These are phyloP conservation scores for Strigamia crassipes DNA, from an alignment of 2,888 invertebrate genomes.

Conservation along the genomic window DNA sequence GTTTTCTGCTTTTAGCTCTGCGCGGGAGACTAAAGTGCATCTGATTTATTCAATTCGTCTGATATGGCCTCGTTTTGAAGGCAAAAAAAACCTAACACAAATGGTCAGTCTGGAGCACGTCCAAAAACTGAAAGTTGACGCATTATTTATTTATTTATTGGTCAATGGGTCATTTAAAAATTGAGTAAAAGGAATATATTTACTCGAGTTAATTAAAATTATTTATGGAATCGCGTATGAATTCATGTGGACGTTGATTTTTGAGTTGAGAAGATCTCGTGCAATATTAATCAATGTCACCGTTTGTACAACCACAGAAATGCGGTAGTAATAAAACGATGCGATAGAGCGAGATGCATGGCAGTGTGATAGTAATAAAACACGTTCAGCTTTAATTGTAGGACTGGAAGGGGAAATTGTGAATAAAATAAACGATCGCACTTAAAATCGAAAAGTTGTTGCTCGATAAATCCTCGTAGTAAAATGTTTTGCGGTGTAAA, in stretches of 20 bases:
- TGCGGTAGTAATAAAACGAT: conserved; percentile 2
- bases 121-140: not conserved
- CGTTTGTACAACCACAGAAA: not conserved
- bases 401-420: not conserved
- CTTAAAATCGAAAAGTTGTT: not conserved
- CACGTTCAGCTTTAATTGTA: not conserved
- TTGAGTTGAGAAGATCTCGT: not conserved
- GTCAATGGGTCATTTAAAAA: too few species aligned
- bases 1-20: not conserved
- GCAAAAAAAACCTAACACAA: conserved; percentile 7
- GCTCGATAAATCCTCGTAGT: not conserved
- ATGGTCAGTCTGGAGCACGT: conserved; percentile 11
- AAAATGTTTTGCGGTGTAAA: not conserved
- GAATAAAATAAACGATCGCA: not conserved
- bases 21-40: not conserved
- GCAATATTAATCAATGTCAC: conserved; percentile 7
- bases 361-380: not conserved
- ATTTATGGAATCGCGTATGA: not conserved
- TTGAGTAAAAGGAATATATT: too few species aligned
- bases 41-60: conserved; percentile 18
- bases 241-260: not conserved
- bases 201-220: too few species aligned
- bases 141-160: not conserved
- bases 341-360: not conserved
- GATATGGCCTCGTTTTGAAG: not conserved